Conservation (phyloP, 1,140 invertebrate genomes). For the Dolichoris vasculosae region DNA sequence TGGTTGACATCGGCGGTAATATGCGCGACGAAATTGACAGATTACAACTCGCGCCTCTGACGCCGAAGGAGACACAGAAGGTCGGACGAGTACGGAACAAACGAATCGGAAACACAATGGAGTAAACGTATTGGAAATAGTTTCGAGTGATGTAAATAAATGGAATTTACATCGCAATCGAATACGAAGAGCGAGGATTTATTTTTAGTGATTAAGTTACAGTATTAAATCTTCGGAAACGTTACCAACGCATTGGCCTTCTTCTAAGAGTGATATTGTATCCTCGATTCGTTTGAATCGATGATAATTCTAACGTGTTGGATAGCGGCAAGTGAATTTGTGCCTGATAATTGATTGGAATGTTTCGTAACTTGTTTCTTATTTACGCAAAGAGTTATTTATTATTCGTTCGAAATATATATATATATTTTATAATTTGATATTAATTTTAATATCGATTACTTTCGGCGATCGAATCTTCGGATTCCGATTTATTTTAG, state of each 20-base stretch:
- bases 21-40: constrained; percentile 30
- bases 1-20: constrained; percentile 7
- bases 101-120: background rate
- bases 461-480: too few relatives aligned
- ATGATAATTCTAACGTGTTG: background rate
- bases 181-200: background rate
- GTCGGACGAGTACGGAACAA: background rate
- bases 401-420: too few relatives aligned
- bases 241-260: background rate
- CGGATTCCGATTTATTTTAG: too few relatives aligned
- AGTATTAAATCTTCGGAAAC: background rate
- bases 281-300: background rate
- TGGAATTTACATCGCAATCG: background rate
- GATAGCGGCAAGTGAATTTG: background rate
- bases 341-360: background rate
- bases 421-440: too few relatives aligned
- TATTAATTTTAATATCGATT: too few relatives aligned
- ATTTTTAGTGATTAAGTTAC: background rate
- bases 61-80: background rate
- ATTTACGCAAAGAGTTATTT: too few relatives aligned
- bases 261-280: background rate
- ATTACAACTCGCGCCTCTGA: background rate
- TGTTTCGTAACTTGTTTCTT: background rate
- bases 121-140: background rate
- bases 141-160: background rate